phyloP scores from a whole-genome alignment of 2,113 vertebrate genomes.

The Aptenodytes patagonicus region DNA sequence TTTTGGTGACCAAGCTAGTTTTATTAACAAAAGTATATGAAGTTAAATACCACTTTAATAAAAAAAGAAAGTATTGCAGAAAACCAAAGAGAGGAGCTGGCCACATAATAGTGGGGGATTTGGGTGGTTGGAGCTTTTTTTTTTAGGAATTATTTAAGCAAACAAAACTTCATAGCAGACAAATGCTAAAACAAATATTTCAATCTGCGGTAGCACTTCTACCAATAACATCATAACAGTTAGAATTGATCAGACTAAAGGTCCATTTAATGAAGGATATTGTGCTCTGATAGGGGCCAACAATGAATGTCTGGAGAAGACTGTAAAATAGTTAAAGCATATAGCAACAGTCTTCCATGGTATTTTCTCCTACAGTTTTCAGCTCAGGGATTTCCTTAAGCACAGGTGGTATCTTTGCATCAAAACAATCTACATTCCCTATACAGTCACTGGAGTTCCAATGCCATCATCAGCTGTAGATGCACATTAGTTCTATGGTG shows the following conservation, averaged over 20 bases:
- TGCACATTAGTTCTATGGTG: not conserved
- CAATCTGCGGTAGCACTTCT: not conserved
- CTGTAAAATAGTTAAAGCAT: not conserved
- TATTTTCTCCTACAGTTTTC: not conserved
- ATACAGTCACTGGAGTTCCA: not conserved
- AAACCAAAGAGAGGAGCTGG: not conserved
- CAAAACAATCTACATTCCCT: not conserved
- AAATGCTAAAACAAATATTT: not conserved
- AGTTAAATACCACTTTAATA: not conserved
- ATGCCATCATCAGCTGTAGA: not conserved
- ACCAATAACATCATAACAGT: not conserved
- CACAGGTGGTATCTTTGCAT: not conserved
- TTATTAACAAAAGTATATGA: not conserved
- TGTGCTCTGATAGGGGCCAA: not conserved
- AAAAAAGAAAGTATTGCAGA: not conserved
- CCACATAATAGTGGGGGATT: not conserved
- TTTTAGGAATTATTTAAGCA: not conserved
- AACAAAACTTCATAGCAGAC: not conserved
- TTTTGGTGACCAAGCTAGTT: not conserved
- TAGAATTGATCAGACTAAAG: not conserved
- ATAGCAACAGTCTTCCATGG: fast-evolving
- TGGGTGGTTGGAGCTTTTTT: not conserved
- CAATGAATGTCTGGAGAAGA: not conserved
- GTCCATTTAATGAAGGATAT: not conserved
- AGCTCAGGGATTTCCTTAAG: not conserved